These are phyloP conservation scores for Esox lucius DNA, from an alignment of 2,797 vertebrate genomes.

Conservation along the genomic window DNA sequence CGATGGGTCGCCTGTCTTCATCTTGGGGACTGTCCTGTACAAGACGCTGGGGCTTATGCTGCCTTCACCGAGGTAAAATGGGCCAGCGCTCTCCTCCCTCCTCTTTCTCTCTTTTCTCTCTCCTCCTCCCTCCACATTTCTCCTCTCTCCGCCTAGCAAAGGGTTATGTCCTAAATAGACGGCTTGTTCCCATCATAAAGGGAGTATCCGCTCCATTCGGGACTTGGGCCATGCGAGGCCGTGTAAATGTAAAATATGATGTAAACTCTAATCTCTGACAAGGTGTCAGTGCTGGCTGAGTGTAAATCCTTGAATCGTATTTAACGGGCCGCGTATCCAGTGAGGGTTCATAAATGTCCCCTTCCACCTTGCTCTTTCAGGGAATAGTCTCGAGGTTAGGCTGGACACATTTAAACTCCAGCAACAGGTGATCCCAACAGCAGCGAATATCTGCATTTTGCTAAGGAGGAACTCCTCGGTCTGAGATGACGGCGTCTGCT, in stretches of 20 bases:
- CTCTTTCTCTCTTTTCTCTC: background rate
- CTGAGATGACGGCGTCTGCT: background rate
- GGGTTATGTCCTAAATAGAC: background rate
- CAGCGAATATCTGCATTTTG: background rate
- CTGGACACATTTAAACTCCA: background rate
- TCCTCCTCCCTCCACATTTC: background rate
- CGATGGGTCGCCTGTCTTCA: slow-evolving; percentile 95
- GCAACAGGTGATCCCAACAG: background rate
- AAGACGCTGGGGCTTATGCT: slow-evolving; percentile 98
- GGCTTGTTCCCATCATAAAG: background rate
- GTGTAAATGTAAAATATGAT: background rate
- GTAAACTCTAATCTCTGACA: slow-evolving; percentile 16
- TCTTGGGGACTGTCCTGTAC: slow-evolving; percentile 96
- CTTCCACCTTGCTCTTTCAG: background rate
- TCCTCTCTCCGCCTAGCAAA: background rate
- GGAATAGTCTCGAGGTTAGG: background rate
- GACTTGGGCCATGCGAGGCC: background rate
- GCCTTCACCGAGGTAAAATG: slow-evolving; percentile 91
- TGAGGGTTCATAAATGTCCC: background rate
- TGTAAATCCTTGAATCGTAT: background rate
- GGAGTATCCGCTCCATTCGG: background rate
- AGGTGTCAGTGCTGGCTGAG: slow-evolving; percentile 7
- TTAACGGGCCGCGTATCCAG: background rate
- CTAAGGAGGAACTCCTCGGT: background rate
- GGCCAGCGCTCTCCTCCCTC: slow-evolving; percentile 10